A percentile compares a stretch with the other conserved stretches of the same genome.
These are phyloP conservation scores for Cirrhinus molitorella DNA, from an alignment of 2,797 vertebrate genomes.

Conservation along the genomic window DNA sequence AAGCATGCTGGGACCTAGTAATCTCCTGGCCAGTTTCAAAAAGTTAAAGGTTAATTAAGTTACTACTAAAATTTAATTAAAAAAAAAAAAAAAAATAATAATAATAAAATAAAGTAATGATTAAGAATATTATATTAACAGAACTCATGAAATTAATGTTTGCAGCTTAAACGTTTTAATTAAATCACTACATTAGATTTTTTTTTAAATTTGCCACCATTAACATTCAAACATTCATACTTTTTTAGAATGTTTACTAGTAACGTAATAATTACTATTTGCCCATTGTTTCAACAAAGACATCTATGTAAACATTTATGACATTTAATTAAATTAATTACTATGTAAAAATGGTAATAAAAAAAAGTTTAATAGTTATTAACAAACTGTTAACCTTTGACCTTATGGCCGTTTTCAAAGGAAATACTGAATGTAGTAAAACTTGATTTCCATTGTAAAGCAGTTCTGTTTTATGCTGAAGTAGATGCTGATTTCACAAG, in stretches of 20 bases:
- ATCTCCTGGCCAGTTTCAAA: too few species aligned
- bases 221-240: not conserved
- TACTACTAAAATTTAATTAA: not conserved
- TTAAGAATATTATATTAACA: too few species aligned
- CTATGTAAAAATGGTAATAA: not conserved
- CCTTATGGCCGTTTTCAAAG: too few species aligned
- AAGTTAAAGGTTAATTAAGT: not conserved
- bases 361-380: not conserved
- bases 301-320: not conserved
- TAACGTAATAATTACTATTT: not conserved
- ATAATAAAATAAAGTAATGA: too few species aligned
- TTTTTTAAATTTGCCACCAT: too few species aligned
- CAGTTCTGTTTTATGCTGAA: too few species aligned
- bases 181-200: too few species aligned
- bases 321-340: not conserved
- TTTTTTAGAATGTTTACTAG: not conserved
- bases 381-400: not conserved
- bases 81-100: too few species aligned
- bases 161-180: not conserved
- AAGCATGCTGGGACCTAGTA: too few species aligned
- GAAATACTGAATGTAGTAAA: too few species aligned
- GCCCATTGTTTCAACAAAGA: not conserved
- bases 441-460: too few species aligned
- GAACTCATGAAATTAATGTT: not conserved
- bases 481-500: too few species aligned